Conservation (phyloP, 2,888 invertebrate genomes). For the Euproctis similis region DNA sequence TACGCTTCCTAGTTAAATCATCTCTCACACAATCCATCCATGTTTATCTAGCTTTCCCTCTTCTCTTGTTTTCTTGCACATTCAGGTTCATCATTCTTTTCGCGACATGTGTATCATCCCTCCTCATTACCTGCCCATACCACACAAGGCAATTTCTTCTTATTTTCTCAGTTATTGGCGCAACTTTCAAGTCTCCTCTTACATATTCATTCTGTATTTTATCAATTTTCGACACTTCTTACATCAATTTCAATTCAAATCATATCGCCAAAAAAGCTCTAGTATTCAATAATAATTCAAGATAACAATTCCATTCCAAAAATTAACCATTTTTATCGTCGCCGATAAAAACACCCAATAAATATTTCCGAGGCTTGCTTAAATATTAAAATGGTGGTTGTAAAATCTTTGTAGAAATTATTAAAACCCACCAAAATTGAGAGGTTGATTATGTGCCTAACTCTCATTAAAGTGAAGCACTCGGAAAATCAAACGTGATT, state of each 20-base stretch:
- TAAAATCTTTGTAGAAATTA: constrained; percentile 4
- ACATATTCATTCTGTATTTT: too few species aligned
- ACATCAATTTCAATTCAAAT: too few species aligned
- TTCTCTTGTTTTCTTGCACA: too few species aligned
- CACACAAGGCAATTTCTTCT: too few species aligned
- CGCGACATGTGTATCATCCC: too few species aligned
- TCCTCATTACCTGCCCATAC: background rate
- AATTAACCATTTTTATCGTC: background rate
- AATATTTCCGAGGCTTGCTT: constrained; percentile 5
- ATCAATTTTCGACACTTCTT: too few species aligned
- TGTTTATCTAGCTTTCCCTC: background rate
- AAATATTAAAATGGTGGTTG: constrained; percentile 2
- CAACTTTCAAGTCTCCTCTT: too few species aligned
- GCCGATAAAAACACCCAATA: constrained; percentile 3
- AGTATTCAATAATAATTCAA: too few species aligned
- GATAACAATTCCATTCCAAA: background rate
- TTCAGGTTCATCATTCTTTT: too few species aligned
- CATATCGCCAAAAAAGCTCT: too few species aligned
- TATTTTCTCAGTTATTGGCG: too few species aligned
- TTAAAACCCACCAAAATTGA: constrained; percentile 6
- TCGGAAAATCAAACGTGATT: constrained; percentile 5
- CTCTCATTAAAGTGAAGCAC: constrained; percentile 7
- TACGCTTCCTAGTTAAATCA: constrained; percentile 1
- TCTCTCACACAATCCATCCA: background rate
- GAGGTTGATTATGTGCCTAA: constrained; percentile 7